Percentiles rank a stretch among this genome's conserved stretches.
Conservation (phyloP, 2,113 vertebrate species). For the Catharus minimus region DNA sequence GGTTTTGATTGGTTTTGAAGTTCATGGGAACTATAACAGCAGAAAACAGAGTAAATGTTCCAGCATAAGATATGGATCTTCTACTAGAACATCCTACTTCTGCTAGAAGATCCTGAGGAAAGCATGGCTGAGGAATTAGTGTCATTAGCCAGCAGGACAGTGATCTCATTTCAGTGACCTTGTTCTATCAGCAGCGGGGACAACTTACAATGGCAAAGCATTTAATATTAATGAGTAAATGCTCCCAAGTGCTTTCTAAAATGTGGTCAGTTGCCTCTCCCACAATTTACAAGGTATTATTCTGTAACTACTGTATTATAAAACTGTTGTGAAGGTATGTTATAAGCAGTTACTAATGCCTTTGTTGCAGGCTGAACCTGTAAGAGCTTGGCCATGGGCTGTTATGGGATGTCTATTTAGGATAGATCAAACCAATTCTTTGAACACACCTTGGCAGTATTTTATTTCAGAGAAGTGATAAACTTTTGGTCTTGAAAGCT, state of each 20-base stretch:
- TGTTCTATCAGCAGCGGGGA: neutral
- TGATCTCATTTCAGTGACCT: neutral
- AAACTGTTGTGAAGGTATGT: neutral
- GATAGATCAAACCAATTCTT: neutral
- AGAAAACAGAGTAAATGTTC: neutral
- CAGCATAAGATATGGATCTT: neutral
- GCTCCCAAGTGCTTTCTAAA: constrained; percentile 17
- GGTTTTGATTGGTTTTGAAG: neutral
- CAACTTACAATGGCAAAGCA: neutral
- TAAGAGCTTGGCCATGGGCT: neutral
- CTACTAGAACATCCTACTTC: neutral
- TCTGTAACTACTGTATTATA: neutral
- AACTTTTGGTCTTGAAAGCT: neutral
- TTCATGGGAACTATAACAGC: neutral
- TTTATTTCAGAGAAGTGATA: neutral
- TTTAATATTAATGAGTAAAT: neutral
- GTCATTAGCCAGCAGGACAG: neutral
- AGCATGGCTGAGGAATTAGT: neutral
- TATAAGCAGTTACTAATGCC: neutral
- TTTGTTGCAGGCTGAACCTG: neutral
- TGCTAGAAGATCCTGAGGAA: neutral
- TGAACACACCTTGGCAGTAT: neutral
- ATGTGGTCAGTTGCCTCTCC: neutral
- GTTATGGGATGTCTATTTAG: neutral
- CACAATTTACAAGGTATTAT: neutral